Conservation (phyloP, 2,888 invertebrate species). For the Aphodius granarius region DNA sequence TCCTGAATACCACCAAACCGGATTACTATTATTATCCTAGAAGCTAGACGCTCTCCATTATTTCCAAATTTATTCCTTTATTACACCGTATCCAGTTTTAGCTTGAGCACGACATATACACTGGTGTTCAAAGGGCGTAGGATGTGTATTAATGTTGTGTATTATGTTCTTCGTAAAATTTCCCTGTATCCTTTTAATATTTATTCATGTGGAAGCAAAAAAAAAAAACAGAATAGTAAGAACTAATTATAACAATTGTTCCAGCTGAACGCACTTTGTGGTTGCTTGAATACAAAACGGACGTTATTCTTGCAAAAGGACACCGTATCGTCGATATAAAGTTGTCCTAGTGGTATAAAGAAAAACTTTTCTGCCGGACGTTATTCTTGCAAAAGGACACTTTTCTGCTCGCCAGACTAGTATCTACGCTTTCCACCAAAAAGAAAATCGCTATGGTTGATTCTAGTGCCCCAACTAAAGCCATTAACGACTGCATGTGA, state of each 20-base stretch:
- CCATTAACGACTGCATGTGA: no score
- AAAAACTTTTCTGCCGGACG: no score
- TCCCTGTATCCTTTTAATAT: background rate
- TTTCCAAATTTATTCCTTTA: background rate
- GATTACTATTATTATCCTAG: background rate
- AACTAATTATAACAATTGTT: background rate
- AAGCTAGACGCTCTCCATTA: background rate
- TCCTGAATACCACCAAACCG: background rate
- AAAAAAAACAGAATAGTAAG: no score
- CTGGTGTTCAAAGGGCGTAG: no score
- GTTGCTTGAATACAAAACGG: background rate
- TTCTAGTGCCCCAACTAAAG: no score
- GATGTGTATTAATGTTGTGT: no score
- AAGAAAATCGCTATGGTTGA: background rate
- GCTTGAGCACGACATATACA: no score
- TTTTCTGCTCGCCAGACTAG: background rate
- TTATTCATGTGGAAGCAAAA: background rate
- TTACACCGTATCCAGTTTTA: background rate
- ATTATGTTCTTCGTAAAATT: no score
- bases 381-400: no score
- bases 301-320: background rate
- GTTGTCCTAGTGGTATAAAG: no score
- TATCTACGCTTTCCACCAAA: background rate
- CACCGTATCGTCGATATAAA: no score
- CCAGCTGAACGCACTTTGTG: background rate